Percentiles rank a stretch among this genome's conserved stretches.
Conservation (phyloP, 2,888 invertebrate species). For the Eupithecia subfuscata region DNA sequence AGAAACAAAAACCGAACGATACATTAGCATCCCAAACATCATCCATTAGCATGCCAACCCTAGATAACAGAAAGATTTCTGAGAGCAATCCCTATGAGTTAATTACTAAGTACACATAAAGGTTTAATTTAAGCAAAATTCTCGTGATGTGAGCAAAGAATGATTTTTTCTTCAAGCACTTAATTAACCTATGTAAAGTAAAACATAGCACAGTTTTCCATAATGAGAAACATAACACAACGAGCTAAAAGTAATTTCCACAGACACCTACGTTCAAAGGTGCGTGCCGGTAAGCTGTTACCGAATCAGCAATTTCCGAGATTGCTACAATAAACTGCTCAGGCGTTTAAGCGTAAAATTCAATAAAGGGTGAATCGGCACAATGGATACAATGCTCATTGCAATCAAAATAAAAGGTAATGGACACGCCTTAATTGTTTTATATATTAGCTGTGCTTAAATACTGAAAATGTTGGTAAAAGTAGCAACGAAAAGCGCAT, state of each 20-base stretch:
- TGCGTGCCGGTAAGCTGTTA: constrained; percentile 62
- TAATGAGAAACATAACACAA: constrained; percentile 19
- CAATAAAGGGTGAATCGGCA: constrained; percentile 44
- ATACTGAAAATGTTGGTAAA: not conserved
- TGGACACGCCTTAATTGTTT: constrained; percentile 3
- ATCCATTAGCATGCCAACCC: not conserved
- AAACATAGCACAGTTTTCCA: constrained; percentile 2
- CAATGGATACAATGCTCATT: constrained; percentile 35
- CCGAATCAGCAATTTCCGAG: constrained; percentile 50
- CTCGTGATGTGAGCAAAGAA: not conserved
- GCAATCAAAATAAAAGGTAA: constrained; percentile 20
- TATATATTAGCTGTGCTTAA: not conserved
- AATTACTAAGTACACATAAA: not conserved
- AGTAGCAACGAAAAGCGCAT: not conserved
- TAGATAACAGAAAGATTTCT: not conserved
- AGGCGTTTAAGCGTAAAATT: constrained; percentile 50
- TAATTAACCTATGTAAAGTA: not conserved
- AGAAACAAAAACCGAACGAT: not conserved
- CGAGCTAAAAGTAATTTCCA: constrained; percentile 24
- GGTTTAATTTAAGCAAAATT: not conserved
- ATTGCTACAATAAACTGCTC: constrained; percentile 53
- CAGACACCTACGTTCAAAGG: constrained; percentile 31
- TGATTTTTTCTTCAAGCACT: not conserved
- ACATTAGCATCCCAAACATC: not conserved
- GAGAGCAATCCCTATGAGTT: not conserved